Evolutionary conservation across 1,140 invertebrate genomes (phyloP).

Genomic region (Macrosteles quadrilineatus): DNA sequence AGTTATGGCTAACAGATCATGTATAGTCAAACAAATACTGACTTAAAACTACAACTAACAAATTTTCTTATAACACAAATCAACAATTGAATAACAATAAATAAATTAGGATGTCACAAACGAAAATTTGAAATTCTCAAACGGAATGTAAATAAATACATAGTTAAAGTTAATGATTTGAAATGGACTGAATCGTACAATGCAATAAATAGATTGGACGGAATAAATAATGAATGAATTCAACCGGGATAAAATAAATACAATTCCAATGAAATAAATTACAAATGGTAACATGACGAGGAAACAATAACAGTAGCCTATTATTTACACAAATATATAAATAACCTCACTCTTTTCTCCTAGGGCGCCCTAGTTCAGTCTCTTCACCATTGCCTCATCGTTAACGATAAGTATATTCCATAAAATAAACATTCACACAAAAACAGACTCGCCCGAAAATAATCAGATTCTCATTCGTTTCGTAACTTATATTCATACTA

Average conservation of each 20-base stretch:
- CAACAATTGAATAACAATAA: background rate
- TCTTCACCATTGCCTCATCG: no score
- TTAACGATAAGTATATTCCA: no score
- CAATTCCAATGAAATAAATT: background rate
- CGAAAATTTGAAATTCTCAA: background rate
- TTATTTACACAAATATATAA: no score
- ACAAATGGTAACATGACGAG: slow-evolving; percentile 14
- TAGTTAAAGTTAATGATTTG: no score
- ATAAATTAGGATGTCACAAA: background rate
- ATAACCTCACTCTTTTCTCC: no score
- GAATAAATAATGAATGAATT: slow-evolving; percentile 12
- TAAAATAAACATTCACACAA: background rate
- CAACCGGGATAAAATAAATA: slow-evolving; percentile 1
- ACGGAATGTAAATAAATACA: background rate
- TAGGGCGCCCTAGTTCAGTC: no score
- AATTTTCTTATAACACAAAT: background rate
- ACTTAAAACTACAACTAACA: background rate
- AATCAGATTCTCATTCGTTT: background rate
- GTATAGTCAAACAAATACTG: slow-evolving; percentile 12
- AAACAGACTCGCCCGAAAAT: background rate
- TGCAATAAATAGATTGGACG: slow-evolving; percentile 6
- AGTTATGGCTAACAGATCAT: background rate
- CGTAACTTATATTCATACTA: background rate
- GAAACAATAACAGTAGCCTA: background rate
- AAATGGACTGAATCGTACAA: background rate